Evolutionary conservation across 2,888 invertebrate species (phyloP).

Genomic region (Pseudeuparius sepicola): DNA sequence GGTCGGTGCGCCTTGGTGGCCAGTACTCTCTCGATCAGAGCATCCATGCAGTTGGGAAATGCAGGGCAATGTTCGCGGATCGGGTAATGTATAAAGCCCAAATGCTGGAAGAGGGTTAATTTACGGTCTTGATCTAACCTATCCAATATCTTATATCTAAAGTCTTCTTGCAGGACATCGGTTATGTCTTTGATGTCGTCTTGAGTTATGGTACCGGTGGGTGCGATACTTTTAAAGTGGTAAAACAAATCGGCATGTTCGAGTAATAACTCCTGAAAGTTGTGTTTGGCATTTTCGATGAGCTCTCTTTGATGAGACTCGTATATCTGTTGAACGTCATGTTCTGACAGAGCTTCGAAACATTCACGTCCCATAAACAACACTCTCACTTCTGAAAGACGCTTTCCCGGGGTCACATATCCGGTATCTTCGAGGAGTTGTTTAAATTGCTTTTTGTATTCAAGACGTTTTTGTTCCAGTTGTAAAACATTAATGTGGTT

Average conservation of each 20-base stretch:
- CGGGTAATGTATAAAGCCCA: constrained; percentile 92
- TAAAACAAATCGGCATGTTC: constrained; percentile 92
- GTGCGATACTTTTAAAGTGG: constrained; percentile 83
- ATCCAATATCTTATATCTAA: constrained; percentile 89
- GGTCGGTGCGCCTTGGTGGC: constrained; percentile 58
- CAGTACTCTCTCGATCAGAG: constrained; percentile 61
- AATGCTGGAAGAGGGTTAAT: constrained; percentile 87
- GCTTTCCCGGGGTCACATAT: constrained; percentile 93
- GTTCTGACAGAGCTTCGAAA: constrained; percentile 82
- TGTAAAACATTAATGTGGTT: constrained; percentile 86
- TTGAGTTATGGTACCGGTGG: constrained; percentile 83
- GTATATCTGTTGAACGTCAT: constrained; percentile 86
- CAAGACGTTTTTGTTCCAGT: constrained; percentile 82
- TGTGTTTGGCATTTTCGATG: constrained; percentile 79
- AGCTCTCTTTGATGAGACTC: constrained; percentile 88
- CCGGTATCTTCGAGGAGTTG: constrained; percentile 86
- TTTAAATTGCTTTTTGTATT: constrained; percentile 92
- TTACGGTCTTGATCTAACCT: constrained; percentile 91
- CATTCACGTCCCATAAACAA: constrained; percentile 91
- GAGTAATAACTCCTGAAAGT: constrained; percentile 83
- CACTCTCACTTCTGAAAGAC: constrained; percentile 79
- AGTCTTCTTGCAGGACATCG: constrained; percentile 84
- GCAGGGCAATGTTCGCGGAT: constrained; percentile 91
- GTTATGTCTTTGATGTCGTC: constrained; percentile 91
- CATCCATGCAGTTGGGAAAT: constrained; percentile 72